Evolutionary conservation across 2,113 vertebrate genomes (phyloP).

Genomic region (Girardinichthys multiradiatus): DNA sequence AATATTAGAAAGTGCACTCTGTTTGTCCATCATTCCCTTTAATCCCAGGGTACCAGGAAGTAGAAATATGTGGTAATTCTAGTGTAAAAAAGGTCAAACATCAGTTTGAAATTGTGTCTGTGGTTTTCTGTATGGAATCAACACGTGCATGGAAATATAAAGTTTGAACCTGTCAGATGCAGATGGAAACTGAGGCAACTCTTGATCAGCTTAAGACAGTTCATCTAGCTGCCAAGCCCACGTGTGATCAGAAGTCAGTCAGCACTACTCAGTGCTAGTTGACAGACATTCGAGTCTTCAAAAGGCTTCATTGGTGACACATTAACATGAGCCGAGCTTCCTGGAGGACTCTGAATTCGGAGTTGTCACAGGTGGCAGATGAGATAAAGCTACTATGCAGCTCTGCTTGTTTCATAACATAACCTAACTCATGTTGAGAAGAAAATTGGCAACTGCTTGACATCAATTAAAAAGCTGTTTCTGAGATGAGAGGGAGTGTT

Average conservation of each 20-base stretch:
- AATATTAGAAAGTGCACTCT: slow-evolving; percentile 48
- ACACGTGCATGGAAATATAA: slow-evolving; percentile 61
- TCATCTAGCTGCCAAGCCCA: slow-evolving; percentile 49
- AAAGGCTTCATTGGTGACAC: slow-evolving; percentile 68
- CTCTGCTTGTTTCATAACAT: slow-evolving; percentile 71
- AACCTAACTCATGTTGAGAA: slow-evolving; percentile 58
- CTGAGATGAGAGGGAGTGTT: slow-evolving; percentile 53
- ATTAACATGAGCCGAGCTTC: slow-evolving; percentile 65
- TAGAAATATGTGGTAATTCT: slow-evolving; percentile 50
- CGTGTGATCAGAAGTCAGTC: slow-evolving; percentile 64
- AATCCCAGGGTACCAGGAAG: slow-evolving; percentile 43
- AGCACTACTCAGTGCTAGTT: slow-evolving; percentile 33
- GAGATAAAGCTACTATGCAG: slow-evolving; percentile 64
- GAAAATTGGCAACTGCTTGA: slow-evolving; percentile 65
- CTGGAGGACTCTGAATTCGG: slow-evolving; percentile 61
- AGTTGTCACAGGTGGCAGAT: slow-evolving; percentile 67
- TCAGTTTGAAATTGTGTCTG: slow-evolving; percentile 42
- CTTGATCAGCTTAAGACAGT: slow-evolving; percentile 67
- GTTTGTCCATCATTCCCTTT: slow-evolving; percentile 61
- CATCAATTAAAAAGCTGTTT: slow-evolving; percentile 65
- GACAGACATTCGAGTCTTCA: slow-evolving; percentile 66
- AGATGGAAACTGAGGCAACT: slow-evolving; percentile 57
- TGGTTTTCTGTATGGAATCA: slow-evolving; percentile 61
- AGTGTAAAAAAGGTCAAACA: slow-evolving; percentile 44
- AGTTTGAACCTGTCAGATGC: slow-evolving; percentile 67